These are phyloP conservation scores for Potamilus streckersoni DNA, from an alignment of 1,140 invertebrate species.

Conservation along the genomic window DNA sequence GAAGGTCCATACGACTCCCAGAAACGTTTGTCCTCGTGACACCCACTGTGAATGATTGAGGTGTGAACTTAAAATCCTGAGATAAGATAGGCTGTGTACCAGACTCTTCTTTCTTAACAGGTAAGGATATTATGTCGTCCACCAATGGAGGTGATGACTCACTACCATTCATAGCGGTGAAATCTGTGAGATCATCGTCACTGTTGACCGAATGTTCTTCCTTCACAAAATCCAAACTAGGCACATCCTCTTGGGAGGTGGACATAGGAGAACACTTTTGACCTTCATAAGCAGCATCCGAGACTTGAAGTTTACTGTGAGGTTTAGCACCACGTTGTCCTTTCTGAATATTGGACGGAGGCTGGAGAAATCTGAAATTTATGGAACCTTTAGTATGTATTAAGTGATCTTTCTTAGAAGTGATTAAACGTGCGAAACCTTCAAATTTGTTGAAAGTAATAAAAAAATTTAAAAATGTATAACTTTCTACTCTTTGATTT, in stretches of 20 bases:
- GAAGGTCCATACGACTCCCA: no score
- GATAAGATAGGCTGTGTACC: no score
- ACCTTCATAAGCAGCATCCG: not conserved
- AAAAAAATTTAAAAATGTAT: not conserved
- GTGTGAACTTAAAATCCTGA: no score
- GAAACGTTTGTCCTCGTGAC: no score
- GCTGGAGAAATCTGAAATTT: conserved; percentile 54
- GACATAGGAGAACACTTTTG: not conserved
- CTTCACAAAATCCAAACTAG: not conserved
- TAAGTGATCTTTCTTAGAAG: no score
- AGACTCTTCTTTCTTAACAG: no score
- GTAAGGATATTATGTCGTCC: not conserved
- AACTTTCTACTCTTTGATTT: not conserved
- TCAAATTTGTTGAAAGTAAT: not conserved
- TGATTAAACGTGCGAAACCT: not conserved
- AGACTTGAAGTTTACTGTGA: conserved; percentile 35
- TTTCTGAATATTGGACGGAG: conserved; percentile 57
- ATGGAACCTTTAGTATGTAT: not conserved
- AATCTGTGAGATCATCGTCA: not conserved
- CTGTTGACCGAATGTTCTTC: no score
- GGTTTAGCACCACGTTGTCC: conserved; percentile 62
- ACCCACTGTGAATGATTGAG: no score
- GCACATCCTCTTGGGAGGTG: not conserved
- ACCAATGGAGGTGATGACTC: no score
- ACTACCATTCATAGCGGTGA: not conserved